Conservation (phyloP, 2,888 invertebrate species). For the Drosophila putrida region DNA sequence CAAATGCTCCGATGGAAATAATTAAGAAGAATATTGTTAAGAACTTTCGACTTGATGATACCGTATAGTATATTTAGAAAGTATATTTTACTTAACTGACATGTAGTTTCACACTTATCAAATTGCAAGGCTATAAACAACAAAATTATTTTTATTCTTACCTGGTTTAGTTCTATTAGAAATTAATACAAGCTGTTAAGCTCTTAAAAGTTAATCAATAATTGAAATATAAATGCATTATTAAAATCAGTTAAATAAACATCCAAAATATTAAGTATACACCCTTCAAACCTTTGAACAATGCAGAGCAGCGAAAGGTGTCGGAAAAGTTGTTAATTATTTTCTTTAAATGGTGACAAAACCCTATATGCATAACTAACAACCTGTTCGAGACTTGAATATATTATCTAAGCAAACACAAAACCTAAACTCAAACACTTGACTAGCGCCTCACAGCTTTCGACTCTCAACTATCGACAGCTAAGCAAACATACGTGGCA, state of each 20-base stretch:
- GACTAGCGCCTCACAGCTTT: constrained; percentile 17
- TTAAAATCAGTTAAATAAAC: not conserved
- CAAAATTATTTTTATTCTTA: not conserved
- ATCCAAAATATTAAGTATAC: not conserved
- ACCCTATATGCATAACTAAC: constrained; percentile 5
- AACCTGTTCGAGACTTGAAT: constrained; percentile 32
- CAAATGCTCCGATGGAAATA: not conserved
- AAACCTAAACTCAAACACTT: constrained; percentile 29
- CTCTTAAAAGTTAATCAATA: not conserved
- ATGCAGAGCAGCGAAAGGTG: constrained; percentile 10
- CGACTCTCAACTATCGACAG: constrained; percentile 29
- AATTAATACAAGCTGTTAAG: not conserved
- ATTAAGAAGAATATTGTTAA: not conserved
- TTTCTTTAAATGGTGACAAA: constrained; percentile 13
- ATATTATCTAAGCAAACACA: constrained; percentile 43
- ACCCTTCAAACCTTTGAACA: not conserved
- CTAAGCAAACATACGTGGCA: constrained; percentile 43
- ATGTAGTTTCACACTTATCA: not conserved
- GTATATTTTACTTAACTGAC: not conserved
- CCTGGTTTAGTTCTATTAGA: too few species aligned
- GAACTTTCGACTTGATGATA: not conserved
- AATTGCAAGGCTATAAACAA: not conserved
- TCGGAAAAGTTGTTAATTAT: constrained; percentile 23
- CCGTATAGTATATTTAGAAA: too few species aligned
- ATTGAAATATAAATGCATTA: not conserved